phyloP scores from a whole-genome alignment of 2,113 vertebrate genomes.

The Archocentrus centrarchus region DNA sequence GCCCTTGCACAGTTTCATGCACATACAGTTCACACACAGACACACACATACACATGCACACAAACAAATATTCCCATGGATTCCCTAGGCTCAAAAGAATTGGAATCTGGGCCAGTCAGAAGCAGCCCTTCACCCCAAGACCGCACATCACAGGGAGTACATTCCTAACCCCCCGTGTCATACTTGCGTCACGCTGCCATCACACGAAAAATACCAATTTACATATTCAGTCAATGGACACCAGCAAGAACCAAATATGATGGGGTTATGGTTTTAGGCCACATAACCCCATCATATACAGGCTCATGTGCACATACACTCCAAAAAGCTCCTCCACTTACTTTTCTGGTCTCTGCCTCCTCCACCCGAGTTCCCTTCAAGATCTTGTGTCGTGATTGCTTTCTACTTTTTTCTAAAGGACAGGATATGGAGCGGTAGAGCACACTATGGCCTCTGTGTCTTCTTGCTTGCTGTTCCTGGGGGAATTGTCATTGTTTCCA shows the following conservation, averaged over 20 bases:
- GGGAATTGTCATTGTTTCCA: slow-evolving; percentile 71
- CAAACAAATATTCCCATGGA: slow-evolving; percentile 75
- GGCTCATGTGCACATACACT: slow-evolving; percentile 5
- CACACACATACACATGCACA: slow-evolving; percentile 38
- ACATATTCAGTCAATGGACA: slow-evolving; percentile 9
- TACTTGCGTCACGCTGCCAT: slow-evolving; percentile 52
- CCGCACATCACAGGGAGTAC: slow-evolving; percentile 62
- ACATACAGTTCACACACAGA: slow-evolving; percentile 33
- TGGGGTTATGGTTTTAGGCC: background rate
- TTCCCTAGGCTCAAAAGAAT: slow-evolving; percentile 73
- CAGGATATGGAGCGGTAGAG: slow-evolving; percentile 73
- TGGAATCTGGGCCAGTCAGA: slow-evolving; percentile 80
- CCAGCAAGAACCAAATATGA: background rate
- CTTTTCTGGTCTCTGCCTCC: slow-evolving; percentile 31
- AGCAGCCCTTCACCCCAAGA: slow-evolving; percentile 58
- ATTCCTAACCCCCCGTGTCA: slow-evolving; percentile 67
- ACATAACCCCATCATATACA: background rate
- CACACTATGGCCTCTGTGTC: slow-evolving; percentile 75
- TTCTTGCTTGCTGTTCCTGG: slow-evolving; percentile 58
- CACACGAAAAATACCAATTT: slow-evolving; percentile 49
- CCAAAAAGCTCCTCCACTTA: slow-evolving; percentile 32
- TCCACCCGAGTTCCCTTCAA: slow-evolving; percentile 61
- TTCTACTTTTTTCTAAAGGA: slow-evolving; percentile 74
- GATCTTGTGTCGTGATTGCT: slow-evolving; percentile 71
- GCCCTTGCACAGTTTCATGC: slow-evolving; percentile 60